phyloP scores from a whole-genome alignment of 2,888 invertebrate species.

The Hipparchia semele region DNA sequence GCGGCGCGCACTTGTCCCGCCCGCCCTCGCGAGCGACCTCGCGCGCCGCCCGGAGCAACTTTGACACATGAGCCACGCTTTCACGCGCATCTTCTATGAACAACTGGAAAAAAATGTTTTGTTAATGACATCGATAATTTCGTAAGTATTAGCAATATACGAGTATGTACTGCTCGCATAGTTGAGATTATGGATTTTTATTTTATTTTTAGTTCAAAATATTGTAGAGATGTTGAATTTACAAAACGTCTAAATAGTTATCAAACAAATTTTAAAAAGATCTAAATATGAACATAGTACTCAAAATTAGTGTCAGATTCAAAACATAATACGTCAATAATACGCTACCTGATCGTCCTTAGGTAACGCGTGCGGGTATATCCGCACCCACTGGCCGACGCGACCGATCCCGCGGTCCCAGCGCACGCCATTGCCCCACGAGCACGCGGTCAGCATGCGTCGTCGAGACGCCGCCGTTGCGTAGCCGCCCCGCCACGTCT shows the following conservation, averaged over 20 bases:
- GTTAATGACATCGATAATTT: not conserved
- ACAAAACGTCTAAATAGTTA: not conserved
- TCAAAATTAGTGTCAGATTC: too few relatives aligned
- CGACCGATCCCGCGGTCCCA: conserved; percentile 85
- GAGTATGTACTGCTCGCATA: too few relatives aligned
- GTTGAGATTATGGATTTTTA: too few relatives aligned
- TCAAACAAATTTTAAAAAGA: too few relatives aligned
- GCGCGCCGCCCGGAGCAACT: conserved; percentile 68
- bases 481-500: conserved; percentile 73
- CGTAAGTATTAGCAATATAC: too few relatives aligned
- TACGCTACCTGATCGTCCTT: conserved; percentile 60
- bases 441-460: conserved; percentile 64
- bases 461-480: conserved; percentile 71
- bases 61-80: conserved; percentile 72
- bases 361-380: conserved; percentile 85
- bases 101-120: conserved; percentile 48
- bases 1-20: conserved; percentile 61
- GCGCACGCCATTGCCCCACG: conserved; percentile 88
- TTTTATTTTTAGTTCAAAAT: not conserved
- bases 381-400: conserved; percentile 90
- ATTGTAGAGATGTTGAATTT: not conserved
- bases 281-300: too few relatives aligned
- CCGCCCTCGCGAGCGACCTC: conserved; percentile 68
- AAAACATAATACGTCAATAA: not conserved
- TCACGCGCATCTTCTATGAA: conserved; percentile 73